Evolutionary conservation across 2,888 invertebrate species (phyloP).

Genomic region (Xestia sexstrigata): DNA sequence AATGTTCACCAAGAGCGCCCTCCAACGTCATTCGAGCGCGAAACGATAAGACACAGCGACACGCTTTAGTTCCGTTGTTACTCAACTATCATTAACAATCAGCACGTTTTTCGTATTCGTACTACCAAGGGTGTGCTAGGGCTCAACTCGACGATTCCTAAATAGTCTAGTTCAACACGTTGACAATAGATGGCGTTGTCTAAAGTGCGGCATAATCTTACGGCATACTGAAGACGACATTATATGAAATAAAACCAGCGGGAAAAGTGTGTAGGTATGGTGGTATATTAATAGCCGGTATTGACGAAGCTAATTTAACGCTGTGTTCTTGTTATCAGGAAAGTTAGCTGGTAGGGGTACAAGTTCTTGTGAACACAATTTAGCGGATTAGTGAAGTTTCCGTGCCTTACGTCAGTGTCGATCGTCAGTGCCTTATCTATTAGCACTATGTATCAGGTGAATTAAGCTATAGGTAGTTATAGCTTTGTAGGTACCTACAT

Average conservation of each 20-base stretch:
- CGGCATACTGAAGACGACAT: neutral
- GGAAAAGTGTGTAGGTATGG: neutral
- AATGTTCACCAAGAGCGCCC: neutral
- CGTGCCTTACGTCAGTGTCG: neutral
- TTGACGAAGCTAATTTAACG: neutral
- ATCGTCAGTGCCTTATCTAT: neutral
- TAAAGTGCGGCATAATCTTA: neutral
- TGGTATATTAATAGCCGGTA: neutral
- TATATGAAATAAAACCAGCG: neutral
- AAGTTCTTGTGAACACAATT: neutral
- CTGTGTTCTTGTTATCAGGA: neutral
- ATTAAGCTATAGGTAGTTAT: neutral
- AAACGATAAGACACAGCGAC: neutral
- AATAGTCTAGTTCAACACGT: conserved; percentile 5
- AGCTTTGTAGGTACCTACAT: neutral
- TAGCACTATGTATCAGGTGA: neutral
- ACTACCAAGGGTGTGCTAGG: neutral
- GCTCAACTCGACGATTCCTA: neutral
- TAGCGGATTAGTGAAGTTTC: neutral
- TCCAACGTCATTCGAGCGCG: neutral
- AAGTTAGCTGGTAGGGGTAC: neutral
- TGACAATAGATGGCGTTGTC: conserved; percentile 18
- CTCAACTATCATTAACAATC: neutral
- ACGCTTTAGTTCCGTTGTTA: neutral
- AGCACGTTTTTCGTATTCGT: neutral